Conservation (phyloP, 2,113 vertebrate genomes). For the Megaceryle maxima region DNA sequence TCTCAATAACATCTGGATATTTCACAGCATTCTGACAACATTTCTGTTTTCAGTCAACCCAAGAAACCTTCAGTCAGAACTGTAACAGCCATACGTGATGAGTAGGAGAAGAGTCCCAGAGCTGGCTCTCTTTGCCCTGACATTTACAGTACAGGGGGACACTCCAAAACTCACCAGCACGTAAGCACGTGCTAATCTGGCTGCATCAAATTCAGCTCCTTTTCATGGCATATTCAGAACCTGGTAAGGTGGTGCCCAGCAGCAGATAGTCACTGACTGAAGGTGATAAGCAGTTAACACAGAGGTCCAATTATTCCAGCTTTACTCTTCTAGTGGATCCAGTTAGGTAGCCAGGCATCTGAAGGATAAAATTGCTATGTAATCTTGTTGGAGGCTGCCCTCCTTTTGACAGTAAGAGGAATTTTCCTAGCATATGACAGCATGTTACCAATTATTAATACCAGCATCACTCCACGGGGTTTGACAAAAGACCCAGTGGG, state of each 20-base stretch:
- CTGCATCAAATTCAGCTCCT: neutral
- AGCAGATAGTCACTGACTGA: neutral
- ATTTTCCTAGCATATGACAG: neutral
- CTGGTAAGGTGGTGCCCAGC: neutral
- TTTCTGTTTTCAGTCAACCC: neutral
- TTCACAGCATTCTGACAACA: neutral
- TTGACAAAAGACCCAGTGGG: constrained; percentile 8
- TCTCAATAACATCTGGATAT: neutral
- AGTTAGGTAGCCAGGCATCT: neutral
- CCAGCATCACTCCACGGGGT: constrained; percentile 1
- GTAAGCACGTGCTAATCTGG: neutral
- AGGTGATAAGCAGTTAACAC: neutral
- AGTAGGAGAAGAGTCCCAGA: accelerated
- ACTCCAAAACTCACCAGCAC: neutral
- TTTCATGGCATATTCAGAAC: neutral
- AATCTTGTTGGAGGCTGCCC: neutral
- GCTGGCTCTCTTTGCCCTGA: neutral
- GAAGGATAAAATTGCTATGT: neutral
- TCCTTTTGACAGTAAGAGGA: neutral
- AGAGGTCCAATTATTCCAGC: neutral
- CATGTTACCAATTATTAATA: constrained; percentile 37
- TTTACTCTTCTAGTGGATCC: neutral
- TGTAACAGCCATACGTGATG: accelerated
- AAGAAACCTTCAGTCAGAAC: neutral
- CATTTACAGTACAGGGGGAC: neutral